Conservation (phyloP, 2,888 invertebrate genomes). For the Schizaphis graminum region DNA sequence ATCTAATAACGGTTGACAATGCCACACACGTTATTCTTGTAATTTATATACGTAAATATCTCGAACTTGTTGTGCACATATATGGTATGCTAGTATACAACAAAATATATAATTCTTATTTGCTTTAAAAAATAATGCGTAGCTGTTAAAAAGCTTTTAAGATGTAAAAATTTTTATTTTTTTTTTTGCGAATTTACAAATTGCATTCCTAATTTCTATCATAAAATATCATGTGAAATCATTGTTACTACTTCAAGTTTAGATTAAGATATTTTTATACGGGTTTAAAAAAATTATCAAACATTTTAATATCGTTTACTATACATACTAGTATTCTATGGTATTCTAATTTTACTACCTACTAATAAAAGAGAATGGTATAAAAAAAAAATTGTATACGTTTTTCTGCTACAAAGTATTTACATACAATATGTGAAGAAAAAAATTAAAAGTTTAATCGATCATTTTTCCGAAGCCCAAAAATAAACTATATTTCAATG, state of each 20-base stretch:
- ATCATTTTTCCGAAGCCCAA: not conserved
- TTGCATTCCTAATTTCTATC: not conserved
- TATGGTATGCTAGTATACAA: not conserved
- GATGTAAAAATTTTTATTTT: not conserved
- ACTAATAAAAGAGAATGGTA: not conserved
- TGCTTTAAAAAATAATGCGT: not conserved
- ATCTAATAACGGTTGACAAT: not conserved
- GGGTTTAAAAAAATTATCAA: not conserved
- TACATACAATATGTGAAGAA: not conserved
- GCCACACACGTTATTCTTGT: not conserved
- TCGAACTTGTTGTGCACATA: not conserved
- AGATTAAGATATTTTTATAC: not conserved
- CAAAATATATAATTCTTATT: not conserved
- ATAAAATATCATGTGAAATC: not conserved
- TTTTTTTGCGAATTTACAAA: not conserved
- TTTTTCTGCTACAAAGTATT: constrained; percentile 29
- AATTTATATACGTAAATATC: not conserved
- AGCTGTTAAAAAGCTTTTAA: not conserved
- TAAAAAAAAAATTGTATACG: not conserved
- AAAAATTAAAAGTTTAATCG: constrained; percentile 13
- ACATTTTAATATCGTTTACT: not conserved
- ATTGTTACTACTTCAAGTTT: not conserved
- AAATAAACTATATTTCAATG: not conserved
- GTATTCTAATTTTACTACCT: constrained; percentile 3
- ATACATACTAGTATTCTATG: not conserved